These are phyloP conservation scores for Dromiciops gliroides DNA, from an alignment of 2,113 vertebrate genomes.

Conservation along the genomic window DNA sequence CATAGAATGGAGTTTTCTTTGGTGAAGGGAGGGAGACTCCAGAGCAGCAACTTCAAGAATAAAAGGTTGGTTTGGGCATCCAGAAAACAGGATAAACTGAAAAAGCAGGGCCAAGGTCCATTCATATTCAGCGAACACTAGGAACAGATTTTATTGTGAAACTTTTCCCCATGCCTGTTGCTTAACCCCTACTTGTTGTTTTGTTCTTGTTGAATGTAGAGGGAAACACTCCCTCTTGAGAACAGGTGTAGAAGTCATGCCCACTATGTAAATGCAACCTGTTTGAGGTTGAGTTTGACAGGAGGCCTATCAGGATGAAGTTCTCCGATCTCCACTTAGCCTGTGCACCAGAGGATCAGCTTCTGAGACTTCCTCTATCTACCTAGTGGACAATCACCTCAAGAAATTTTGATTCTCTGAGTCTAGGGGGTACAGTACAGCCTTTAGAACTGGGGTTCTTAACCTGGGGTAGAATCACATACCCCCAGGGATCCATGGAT, in stretches of 20 bases:
- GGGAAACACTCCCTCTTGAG: too few species aligned
- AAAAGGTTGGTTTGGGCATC: neutral
- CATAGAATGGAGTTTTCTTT: neutral
- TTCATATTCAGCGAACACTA: neutral
- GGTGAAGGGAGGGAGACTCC: neutral
- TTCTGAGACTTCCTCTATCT: neutral
- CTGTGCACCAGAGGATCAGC: neutral
- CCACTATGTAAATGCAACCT: neutral
- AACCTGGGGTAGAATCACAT: neutral
- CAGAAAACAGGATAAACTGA: neutral
- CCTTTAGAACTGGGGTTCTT: neutral
- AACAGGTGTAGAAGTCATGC: neutral
- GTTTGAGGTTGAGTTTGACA: too few species aligned
- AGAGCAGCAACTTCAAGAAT: neutral
- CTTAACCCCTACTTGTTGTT: neutral
- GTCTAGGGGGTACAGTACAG: neutral
- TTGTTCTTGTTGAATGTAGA: neutral
- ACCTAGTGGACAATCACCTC: neutral
- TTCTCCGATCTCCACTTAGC: neutral
- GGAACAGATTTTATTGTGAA: neutral
- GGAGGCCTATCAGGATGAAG: too few species aligned
- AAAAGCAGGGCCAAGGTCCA: neutral
- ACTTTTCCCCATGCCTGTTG: neutral
- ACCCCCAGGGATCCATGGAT: neutral
- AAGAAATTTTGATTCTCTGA: neutral